Conservation (phyloP, 1,140 invertebrate genomes). For the Pseudobourletiella spinata region DNA sequence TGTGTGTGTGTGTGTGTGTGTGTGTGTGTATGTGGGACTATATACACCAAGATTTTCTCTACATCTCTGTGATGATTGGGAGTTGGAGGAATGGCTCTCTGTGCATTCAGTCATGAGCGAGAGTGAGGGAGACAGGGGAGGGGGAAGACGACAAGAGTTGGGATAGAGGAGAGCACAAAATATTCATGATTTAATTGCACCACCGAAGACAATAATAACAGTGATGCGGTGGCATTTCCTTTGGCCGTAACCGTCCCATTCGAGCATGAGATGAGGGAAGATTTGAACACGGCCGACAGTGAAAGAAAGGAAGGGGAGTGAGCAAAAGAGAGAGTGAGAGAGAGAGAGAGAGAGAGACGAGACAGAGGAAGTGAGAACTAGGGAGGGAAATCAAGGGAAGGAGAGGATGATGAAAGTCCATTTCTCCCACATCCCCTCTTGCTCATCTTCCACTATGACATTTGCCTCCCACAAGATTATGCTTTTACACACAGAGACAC, state of each 20-base stretch:
- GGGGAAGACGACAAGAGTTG: not conserved
- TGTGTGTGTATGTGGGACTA: not conserved
- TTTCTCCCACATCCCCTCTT: not conserved
- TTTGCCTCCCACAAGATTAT: not conserved
- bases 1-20: not conserved
- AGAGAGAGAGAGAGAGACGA: not conserved
- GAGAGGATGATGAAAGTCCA: constrained; percentile 4
- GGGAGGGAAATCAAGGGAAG: not conserved
- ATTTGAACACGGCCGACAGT: not conserved
- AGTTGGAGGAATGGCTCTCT: constrained; percentile 3
- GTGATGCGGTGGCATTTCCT: not conserved
- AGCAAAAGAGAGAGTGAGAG: not conserved
- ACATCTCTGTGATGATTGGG: constrained; percentile 13
- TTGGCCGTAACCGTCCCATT: not conserved
- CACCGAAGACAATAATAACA: constrained; percentile 5
- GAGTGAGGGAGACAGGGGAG: not conserved
- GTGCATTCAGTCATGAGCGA: not conserved
- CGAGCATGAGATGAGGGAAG: not conserved
- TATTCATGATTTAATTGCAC: constrained; percentile 21
- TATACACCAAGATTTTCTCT: too few relatives aligned
- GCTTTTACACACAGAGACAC: not conserved
- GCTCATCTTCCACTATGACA: not conserved
- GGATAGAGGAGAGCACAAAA: not conserved
- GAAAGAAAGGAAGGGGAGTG: not conserved
- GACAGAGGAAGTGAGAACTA: not conserved